Percentiles rank a stretch among this genome's conserved stretches.
phyloP scores from a whole-genome alignment of 2,888 invertebrate genomes.

The Andrena dorsata region DNA sequence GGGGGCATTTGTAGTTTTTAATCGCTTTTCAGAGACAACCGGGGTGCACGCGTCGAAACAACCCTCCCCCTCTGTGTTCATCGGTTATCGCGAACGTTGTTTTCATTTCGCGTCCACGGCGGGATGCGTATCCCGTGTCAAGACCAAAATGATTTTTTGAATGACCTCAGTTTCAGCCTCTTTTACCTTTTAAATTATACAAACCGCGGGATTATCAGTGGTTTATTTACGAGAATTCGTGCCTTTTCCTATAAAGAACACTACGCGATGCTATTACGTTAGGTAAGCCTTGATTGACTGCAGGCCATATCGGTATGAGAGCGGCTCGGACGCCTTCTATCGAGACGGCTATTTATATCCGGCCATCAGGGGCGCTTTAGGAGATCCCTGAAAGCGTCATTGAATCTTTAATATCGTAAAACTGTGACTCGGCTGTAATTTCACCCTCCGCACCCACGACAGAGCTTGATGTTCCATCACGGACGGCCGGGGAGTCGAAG shows the following conservation, averaged over 20 bases:
- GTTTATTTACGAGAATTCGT: neutral
- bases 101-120: conserved; percentile 39
- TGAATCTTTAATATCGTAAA: conserved; percentile 39
- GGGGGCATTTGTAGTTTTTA: conserved; percentile 59
- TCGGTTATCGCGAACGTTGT: conserved; percentile 52
- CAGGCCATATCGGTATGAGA: neutral
- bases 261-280: no score
- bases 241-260: no score
- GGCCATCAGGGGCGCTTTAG: neutral
- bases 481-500: conserved; percentile 3
- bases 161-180: no score
- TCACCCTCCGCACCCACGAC: conserved; percentile 16
- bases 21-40: conserved; percentile 49
- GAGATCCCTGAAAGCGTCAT: neutral
- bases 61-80: conserved; percentile 20
- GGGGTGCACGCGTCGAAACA: conserved; percentile 41
- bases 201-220: no score
- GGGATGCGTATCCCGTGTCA: neutral
- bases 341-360: neutral
- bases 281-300: no score
- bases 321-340: neutral
- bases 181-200: no score
- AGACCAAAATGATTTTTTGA: no score
- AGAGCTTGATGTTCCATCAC: conserved; percentile 14
- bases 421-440: conserved; percentile 36